Evolutionary conservation across 2,113 vertebrate genomes (phyloP).

Genomic region (Calidris pugnax): DNA sequence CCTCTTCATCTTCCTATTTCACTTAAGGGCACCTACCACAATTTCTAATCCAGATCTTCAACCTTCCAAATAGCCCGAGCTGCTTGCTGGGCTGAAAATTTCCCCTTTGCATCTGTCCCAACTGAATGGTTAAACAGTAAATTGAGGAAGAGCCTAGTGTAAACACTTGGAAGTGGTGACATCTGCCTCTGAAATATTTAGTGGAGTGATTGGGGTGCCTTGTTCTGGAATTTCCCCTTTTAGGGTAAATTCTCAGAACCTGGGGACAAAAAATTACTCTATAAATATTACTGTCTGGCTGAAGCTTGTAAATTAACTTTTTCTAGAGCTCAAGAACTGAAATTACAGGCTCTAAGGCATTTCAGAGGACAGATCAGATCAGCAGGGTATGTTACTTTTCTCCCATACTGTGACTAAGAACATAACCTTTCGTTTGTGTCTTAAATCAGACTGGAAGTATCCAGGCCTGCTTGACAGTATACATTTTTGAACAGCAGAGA

Average conservation of each 20-base stretch:
- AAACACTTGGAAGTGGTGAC: neutral
- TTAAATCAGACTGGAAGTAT: neutral
- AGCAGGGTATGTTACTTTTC: neutral
- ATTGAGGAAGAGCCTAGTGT: neutral
- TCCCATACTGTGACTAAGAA: neutral
- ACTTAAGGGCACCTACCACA: neutral
- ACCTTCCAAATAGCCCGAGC: neutral
- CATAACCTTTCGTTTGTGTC: neutral
- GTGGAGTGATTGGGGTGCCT: rapidly evolving
- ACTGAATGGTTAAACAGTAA: neutral
- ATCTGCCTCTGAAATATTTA: neutral
- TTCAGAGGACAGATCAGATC: neutral
- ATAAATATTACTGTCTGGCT: neutral
- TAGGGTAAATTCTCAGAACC: neutral
- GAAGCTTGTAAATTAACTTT: neutral
- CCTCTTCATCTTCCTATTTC: neutral
- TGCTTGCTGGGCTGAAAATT: neutral
- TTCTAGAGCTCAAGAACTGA: neutral
- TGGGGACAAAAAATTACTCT: neutral
- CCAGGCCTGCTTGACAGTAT: neutral
- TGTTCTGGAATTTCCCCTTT: neutral
- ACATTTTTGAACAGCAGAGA: neutral
- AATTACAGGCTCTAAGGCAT: neutral
- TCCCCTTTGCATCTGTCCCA: neutral
- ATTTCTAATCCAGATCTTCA: neutral